phyloP scores from a whole-genome alignment of 1,140 invertebrate species.

The Ectropis grisescens region DNA sequence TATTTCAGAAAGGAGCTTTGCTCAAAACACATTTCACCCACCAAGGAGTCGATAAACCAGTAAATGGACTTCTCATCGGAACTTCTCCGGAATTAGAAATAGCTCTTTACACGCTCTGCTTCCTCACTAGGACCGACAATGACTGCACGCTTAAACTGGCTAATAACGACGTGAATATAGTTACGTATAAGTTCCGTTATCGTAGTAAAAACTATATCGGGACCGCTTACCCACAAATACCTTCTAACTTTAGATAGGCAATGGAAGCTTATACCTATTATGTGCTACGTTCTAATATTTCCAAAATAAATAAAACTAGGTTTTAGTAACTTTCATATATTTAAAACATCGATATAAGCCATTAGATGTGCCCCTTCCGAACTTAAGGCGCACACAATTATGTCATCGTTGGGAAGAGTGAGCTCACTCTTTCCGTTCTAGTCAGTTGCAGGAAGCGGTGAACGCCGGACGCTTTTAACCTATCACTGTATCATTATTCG shows the following conservation, averaged over 20 bases:
- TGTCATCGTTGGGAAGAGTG: no score
- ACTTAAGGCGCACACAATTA: no score
- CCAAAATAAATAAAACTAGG: no score
- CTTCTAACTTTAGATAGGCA: neutral
- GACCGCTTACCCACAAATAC: constrained; percentile 84
- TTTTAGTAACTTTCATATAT: no score
- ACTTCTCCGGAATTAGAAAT: constrained; percentile 95
- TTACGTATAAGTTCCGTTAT: constrained; percentile 81
- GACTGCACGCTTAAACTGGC: constrained; percentile 80
- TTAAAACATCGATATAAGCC: no score
- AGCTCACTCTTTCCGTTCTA: no score
- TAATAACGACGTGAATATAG: constrained; percentile 78
- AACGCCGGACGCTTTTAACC: no score
- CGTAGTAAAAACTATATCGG: constrained; percentile 83
- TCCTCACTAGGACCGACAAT: constrained; percentile 77
- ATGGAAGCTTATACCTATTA: no score
- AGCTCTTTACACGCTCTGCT: constrained; percentile 90
- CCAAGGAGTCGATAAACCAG: constrained; percentile 81
- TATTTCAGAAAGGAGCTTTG: constrained; percentile 82
- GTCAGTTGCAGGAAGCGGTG: no score
- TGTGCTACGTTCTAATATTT: no score
- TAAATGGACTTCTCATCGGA: constrained; percentile 87
- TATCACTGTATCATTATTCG: no score
- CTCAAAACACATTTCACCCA: constrained; percentile 84
- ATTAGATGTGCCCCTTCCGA: no score